These are phyloP conservation scores for Discoglossus pictus DNA, from an alignment of 2,797 vertebrate species.

Conservation along the genomic window DNA sequence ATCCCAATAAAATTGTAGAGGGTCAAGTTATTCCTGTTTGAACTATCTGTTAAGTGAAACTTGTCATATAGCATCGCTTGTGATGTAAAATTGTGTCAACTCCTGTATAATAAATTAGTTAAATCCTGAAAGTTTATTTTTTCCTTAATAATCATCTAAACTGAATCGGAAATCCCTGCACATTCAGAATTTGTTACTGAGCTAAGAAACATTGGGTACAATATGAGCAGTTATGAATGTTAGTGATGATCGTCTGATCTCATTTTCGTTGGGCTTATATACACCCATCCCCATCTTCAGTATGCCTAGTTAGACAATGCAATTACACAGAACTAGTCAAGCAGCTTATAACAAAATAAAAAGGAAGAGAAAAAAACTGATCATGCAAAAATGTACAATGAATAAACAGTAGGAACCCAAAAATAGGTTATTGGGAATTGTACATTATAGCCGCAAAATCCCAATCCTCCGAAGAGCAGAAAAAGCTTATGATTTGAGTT, in stretches of 20 bases:
- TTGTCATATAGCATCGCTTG: no score
- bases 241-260: constrained; percentile 24
- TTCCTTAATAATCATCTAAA: background rate
- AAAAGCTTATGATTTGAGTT: background rate
- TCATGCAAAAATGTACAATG: constrained; percentile 23
- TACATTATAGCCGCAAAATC: constrained; percentile 9
- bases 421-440: constrained; percentile 3
- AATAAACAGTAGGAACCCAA: background rate
- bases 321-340: constrained; percentile 42
- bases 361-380: constrained; percentile 8
- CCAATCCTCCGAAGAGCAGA: background rate
- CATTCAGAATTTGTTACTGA: background rate
- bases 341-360: constrained; percentile 15
- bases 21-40: no score
- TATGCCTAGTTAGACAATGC: constrained; percentile 34
- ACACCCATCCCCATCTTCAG: constrained; percentile 30
- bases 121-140: no score
- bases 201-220: constrained; percentile 15
- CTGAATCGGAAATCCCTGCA: background rate
- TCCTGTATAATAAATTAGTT: no score
- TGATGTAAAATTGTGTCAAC: no score
- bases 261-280: constrained; percentile 25
- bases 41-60: no score
- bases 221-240: constrained; percentile 19
- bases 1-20: no score